Conservation (phyloP, 2,888 invertebrate genomes). For the Scaptodrosophila latifasciaeformis region DNA sequence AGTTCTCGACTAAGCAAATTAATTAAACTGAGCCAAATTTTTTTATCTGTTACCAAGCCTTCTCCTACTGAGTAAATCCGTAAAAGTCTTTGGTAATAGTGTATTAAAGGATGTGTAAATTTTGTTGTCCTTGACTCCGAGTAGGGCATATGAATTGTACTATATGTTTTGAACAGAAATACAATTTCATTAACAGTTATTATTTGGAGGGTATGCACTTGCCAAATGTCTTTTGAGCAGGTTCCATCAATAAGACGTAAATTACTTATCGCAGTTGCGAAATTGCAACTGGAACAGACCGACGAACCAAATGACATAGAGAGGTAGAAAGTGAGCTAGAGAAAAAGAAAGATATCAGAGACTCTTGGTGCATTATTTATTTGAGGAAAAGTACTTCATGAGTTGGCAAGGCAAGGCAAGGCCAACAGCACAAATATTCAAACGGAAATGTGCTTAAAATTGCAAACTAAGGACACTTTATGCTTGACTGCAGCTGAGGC, state of each 20-base stretch:
- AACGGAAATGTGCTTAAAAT: slow-evolving; percentile 6
- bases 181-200: too few species aligned
- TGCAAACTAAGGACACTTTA: slow-evolving; percentile 15
- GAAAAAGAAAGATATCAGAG: too few species aligned
- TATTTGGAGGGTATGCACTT: slow-evolving; percentile 29
- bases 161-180: too few species aligned
- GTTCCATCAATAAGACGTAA: neutral
- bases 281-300: neutral
- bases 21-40: too few species aligned
- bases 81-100: too few species aligned
- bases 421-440: neutral
- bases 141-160: too few species aligned
- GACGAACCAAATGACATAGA: too few species aligned
- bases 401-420: neutral
- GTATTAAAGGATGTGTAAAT: slow-evolving; percentile 3
- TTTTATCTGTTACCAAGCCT: too few species aligned
- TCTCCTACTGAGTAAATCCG: neutral
- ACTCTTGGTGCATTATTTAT: slow-evolving; percentile 1
- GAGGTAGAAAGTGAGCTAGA: too few species aligned
- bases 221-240: slow-evolving; percentile 1
- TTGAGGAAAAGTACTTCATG: neutral
- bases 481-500: slow-evolving; percentile 11
- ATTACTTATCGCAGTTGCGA: neutral
- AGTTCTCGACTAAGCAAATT: too few species aligned
- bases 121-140: too few species aligned